Percentiles rank a stretch among this genome's conserved stretches.
Conservation (phyloP, 2,113 vertebrate genomes). For the Cephalophus harveyi region DNA sequence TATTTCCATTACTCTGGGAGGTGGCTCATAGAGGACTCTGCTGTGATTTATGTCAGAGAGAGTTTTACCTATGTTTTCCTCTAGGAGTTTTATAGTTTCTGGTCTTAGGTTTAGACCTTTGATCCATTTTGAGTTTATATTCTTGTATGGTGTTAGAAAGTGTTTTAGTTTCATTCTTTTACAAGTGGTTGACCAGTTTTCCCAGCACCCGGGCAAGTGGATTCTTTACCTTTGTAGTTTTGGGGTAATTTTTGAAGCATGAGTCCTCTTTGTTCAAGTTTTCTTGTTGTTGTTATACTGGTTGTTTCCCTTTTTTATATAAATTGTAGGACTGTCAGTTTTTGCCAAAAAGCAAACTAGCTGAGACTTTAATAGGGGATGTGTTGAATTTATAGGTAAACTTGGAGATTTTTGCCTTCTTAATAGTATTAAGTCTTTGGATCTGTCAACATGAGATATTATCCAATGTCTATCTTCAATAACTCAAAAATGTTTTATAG, state of each 20-base stretch:
- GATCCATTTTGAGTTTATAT: background rate
- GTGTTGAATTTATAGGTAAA: background rate
- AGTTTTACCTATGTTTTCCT: background rate
- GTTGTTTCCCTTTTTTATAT: background rate
- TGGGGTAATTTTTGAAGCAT: background rate
- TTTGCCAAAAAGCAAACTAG: background rate
- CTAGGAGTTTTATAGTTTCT: background rate
- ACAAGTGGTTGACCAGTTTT: background rate
- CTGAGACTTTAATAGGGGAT: background rate
- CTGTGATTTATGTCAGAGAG: background rate
- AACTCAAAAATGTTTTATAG: background rate
- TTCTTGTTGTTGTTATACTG: background rate
- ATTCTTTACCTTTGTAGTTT: background rate
- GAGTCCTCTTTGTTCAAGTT: background rate
- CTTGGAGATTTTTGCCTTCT: background rate
- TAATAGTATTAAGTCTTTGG: background rate
- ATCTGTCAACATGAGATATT: background rate
- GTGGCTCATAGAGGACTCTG: background rate
- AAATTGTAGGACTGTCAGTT: background rate
- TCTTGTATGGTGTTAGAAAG: background rate
- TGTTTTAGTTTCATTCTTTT: background rate
- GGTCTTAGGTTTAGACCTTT: background rate
- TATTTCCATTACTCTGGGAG: background rate
- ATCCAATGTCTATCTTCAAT: background rate
- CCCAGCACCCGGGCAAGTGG: background rate